phyloP scores from a whole-genome alignment of 2,113 vertebrate genomes.

The Cochlearius cochlearius region DNA sequence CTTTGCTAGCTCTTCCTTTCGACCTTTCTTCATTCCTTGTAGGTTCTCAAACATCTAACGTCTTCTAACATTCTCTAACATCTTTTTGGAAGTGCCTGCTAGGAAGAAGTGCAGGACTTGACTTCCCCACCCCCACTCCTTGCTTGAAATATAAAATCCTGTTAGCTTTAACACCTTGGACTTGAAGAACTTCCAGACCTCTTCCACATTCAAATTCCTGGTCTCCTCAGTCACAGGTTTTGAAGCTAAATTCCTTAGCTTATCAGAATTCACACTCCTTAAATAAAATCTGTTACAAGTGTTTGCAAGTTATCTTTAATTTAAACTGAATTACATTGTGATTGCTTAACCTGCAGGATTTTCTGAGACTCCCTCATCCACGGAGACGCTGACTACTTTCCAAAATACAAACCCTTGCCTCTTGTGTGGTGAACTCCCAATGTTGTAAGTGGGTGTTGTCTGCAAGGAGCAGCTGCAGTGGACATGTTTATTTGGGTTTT shows the following conservation, averaged over 20 bases:
- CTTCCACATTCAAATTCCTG: not conserved
- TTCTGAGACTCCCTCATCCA: not conserved
- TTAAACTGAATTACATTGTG: not conserved
- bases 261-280: not conserved
- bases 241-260: not conserved
- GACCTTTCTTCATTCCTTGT: not conserved
- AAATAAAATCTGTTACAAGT: slow-evolving; percentile 17
- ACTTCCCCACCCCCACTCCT: too few relatives aligned
- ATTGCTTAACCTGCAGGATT: not conserved
- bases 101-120: not conserved
- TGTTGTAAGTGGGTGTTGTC: not conserved
- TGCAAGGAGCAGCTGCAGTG: not conserved
- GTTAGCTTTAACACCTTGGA: not conserved
- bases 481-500: not conserved
- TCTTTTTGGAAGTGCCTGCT: not conserved
- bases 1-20: not conserved
- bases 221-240: not conserved
- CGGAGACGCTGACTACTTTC: not conserved
- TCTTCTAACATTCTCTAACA: not conserved
- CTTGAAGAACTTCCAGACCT: slow-evolving; percentile 17
- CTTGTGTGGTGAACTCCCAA: not conserved
- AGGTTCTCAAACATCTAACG: not conserved
- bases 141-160: slow-evolving; percentile 11
- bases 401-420: not conserved
- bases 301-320: not conserved